Conservation (phyloP, 2,113 vertebrate species). For the Poeciliopsis turrubarensis region DNA sequence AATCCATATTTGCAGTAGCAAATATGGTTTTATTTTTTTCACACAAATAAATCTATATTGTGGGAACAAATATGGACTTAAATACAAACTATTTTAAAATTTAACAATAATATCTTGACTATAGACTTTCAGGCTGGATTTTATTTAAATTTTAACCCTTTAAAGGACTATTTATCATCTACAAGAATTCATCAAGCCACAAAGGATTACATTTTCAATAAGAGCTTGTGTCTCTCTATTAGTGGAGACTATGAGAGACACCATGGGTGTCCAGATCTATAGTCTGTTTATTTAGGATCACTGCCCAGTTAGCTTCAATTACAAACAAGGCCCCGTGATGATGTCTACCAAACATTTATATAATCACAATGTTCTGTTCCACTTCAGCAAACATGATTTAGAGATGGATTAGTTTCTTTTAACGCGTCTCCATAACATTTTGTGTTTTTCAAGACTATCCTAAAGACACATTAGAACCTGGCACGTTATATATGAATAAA, state of each 20-base stretch:
- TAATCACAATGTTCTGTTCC: conserved; percentile 34
- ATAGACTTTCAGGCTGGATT: not conserved
- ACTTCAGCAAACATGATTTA: conserved; percentile 23
- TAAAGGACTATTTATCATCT: not conserved
- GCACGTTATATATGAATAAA: conserved; percentile 12
- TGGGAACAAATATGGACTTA: not conserved
- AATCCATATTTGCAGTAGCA: not conserved
- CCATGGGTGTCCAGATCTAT: conserved; percentile 4
- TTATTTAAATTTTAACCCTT: not conserved
- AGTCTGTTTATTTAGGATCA: conserved; percentile 33
- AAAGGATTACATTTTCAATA: conserved; percentile 4
- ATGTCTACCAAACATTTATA: conserved; percentile 24
- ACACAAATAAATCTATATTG: not conserved
- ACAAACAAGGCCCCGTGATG: conserved; percentile 5
- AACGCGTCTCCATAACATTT: conserved; percentile 16
- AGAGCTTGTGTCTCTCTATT: conserved; percentile 18
- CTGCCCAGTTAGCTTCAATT: conserved; percentile 19
- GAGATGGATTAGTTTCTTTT: conserved; percentile 13
- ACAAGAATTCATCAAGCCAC: conserved; percentile 11
- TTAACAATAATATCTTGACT: not conserved
- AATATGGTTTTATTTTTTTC: not conserved
- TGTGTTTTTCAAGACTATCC: conserved; percentile 15
- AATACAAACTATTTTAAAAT: not conserved
- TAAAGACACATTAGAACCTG: conserved; percentile 2
- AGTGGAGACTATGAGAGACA: conserved; percentile 21